Conservation (phyloP, 2,888 invertebrate species). For the Julus scanicus region DNA sequence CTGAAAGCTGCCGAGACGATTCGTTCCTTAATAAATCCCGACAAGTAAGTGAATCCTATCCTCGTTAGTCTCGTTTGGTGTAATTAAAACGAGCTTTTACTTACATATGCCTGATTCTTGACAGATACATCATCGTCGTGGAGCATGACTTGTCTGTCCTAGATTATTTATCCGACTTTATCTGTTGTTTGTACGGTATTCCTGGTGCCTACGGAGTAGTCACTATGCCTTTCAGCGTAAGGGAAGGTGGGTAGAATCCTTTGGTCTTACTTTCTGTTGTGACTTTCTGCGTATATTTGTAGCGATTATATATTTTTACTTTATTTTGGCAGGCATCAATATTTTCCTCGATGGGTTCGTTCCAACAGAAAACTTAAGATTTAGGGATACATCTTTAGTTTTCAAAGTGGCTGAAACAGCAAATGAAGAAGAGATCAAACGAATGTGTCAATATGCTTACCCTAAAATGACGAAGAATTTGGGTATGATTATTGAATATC, state of each 20-base stretch:
- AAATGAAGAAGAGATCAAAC: conserved; percentile 95
- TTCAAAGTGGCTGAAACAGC: conserved; percentile 99
- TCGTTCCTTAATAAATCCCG: conserved; percentile 87
- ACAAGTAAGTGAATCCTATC: conserved; percentile 76
- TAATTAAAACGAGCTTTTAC: neutral
- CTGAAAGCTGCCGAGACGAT: conserved; percentile 96
- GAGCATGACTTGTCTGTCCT: conserved; percentile 99
- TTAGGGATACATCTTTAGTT: conserved; percentile 94
- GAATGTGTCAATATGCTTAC: conserved; percentile 96
- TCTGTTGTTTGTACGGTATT: conserved; percentile 97
- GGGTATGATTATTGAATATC: conserved; percentile 62
- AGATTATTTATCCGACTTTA: conserved; percentile 98
- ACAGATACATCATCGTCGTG: conserved; percentile 96
- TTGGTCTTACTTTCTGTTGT: neutral
- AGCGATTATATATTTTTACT: neutral
- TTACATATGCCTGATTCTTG: conserved; percentile 44
- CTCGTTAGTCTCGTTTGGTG: neutral
- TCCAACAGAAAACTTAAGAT: conserved; percentile 98
- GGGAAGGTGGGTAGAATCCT: conserved; percentile 80
- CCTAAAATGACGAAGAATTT: conserved; percentile 84
- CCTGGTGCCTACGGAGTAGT: conserved; percentile 99
- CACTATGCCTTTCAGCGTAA: conserved; percentile 99
- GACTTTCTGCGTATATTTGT: neutral
- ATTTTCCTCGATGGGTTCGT: conserved; percentile 99
- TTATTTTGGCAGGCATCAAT: conserved; percentile 80